These are phyloP conservation scores for Cephus pulcher DNA, from an alignment of 2,888 invertebrate genomes.

Conservation along the genomic window DNA sequence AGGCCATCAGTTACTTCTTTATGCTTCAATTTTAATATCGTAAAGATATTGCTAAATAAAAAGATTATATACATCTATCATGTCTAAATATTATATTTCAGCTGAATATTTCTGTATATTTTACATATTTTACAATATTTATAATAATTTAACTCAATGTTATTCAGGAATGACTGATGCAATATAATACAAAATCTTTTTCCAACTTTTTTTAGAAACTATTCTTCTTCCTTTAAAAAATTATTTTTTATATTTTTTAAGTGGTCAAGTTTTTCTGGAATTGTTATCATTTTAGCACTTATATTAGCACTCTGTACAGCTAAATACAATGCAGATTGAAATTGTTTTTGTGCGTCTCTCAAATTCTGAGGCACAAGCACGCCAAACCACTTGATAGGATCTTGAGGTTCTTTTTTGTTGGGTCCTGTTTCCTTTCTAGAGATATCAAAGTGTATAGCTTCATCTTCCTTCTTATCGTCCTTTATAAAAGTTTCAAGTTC, in stretches of 20 bases:
- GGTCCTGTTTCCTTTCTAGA: constrained; percentile 53
- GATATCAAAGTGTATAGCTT: constrained; percentile 52
- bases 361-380: constrained; percentile 85
- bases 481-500: constrained; percentile 55
- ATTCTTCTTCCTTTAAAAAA: constrained; percentile 18
- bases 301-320: constrained; percentile 78
- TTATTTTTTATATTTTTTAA: constrained; percentile 44
- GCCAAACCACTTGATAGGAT: constrained; percentile 90
- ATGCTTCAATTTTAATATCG: background rate
- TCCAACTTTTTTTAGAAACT: background rate
- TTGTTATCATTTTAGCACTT: constrained; percentile 71
- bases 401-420: constrained; percentile 61
- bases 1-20: background rate
- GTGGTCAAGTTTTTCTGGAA: constrained; percentile 56
- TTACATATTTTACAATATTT: background rate
- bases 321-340: constrained; percentile 77
- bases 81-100: background rate
- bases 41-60: background rate
- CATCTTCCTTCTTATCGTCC: constrained; percentile 55
- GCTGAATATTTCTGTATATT: background rate
- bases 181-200: background rate
- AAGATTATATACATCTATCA: background rate
- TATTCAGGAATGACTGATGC: background rate
- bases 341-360: constrained; percentile 79
- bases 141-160: background rate